Conservation (phyloP, 2,113 vertebrate genomes). For the Colossoma macropomum region DNA sequence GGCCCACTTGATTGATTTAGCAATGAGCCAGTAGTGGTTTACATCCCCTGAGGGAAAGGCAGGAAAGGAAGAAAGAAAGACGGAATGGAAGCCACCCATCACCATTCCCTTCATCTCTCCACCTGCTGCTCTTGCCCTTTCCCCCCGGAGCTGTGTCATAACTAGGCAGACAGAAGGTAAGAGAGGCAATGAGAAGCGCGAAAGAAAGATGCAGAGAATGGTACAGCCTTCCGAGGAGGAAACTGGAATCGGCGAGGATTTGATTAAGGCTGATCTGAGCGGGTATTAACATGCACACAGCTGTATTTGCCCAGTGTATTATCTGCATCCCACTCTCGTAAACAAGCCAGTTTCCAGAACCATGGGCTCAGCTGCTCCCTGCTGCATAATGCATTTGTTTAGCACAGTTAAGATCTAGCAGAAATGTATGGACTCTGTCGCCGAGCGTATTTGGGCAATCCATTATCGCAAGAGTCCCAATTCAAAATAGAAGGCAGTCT, state of each 20-base stretch:
- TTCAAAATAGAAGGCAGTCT: constrained; percentile 21
- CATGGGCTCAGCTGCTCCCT: constrained; percentile 34
- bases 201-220: background rate
- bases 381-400: constrained; percentile 44
- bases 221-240: constrained; percentile 20
- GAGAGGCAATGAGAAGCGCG: background rate
- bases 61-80: background rate
- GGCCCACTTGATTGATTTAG: constrained; percentile 23
- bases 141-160: background rate
- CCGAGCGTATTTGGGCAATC: constrained; percentile 2
- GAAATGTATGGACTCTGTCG: constrained; percentile 14
- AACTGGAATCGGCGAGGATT: constrained; percentile 6
- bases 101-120: background rate
- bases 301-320: constrained; percentile 44
- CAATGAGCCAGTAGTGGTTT: constrained; percentile 6
- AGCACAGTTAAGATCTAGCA: constrained; percentile 13
- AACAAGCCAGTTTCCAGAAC: constrained; percentile 40
- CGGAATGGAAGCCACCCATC: constrained; percentile 19
- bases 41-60: background rate
- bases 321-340: constrained; percentile 37
- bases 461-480: constrained; percentile 9
- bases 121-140: background rate
- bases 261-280: constrained; percentile 35
- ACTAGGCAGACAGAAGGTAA: constrained; percentile 18
- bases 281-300: constrained; percentile 40